phyloP scores from a whole-genome alignment of 2,797 vertebrate species.

The Loriculus beryllinus region DNA sequence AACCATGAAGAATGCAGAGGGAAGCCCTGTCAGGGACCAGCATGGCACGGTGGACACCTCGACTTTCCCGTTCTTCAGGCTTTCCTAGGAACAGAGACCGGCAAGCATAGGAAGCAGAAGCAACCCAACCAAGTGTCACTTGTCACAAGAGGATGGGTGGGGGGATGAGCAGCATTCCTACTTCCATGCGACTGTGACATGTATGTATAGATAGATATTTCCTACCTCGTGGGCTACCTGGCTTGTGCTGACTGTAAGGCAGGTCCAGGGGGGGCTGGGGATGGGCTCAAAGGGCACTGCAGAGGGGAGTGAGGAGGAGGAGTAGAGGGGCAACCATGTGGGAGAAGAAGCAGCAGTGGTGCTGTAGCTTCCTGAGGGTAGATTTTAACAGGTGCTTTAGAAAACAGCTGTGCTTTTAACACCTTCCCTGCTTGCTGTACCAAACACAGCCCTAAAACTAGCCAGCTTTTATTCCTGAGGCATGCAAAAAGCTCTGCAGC shows the following conservation, averaged over 20 bases:
- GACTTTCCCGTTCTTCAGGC: not conserved
- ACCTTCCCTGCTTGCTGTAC: not conserved
- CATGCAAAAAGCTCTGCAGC: not conserved
- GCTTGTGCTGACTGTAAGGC: not conserved
- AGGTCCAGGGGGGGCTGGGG: rapidly evolving
- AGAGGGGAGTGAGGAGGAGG: rapidly evolving
- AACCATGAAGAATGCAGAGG: rapidly evolving
- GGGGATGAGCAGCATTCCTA: not conserved
- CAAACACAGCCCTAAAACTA: not conserved
- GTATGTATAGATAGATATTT: not conserved
- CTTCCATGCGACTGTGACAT: rapidly evolving
- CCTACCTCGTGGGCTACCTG: not conserved
- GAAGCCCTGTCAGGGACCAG: not conserved
- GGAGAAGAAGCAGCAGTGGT: not conserved
- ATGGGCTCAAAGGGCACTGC: rapidly evolving
- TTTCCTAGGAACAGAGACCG: not conserved
- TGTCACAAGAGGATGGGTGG: not conserved
- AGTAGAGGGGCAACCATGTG: not conserved
- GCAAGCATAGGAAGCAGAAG: not conserved
- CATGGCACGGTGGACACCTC: not conserved
- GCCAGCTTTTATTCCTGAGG: not conserved
- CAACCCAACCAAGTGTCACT: not conserved
- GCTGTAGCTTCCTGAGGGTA: not conserved
- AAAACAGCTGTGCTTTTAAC: not conserved
- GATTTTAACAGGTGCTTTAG: not conserved